A percentile compares a stretch with the other conserved stretches of the same genome.
Conservation (phyloP, 2,797 vertebrate genomes). For the Platyrinchus mystaceus region DNA sequence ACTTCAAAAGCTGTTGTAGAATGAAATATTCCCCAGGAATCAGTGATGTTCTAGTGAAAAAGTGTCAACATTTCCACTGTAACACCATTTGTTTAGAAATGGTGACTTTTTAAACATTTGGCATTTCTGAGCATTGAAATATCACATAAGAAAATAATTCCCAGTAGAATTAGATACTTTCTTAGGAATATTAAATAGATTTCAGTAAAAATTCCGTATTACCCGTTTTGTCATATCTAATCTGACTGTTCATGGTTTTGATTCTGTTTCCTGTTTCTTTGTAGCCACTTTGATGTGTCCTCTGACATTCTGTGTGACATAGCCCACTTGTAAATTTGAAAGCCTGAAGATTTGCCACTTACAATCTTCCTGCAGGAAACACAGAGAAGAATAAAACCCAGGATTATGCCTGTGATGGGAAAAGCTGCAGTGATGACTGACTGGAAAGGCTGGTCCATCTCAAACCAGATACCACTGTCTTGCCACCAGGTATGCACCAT, state of each 20-base stretch:
- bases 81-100: neutral
- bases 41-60: slow-evolving; percentile 1
- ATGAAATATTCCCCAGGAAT: neutral
- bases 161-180: neutral
- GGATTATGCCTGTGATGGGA: neutral
- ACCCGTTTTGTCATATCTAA: neutral
- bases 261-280: neutral
- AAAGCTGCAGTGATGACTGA: neutral
- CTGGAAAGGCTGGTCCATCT: neutral
- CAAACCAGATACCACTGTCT: neutral
- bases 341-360: neutral
- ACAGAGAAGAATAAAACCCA: neutral
- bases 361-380: neutral
- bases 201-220: neutral
- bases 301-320: neutral
- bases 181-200: neutral
- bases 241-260: neutral
- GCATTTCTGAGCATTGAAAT: neutral
- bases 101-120: slow-evolving; percentile 4
- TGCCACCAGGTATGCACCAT: neutral
- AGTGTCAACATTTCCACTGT: neutral
- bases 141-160: neutral
- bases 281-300: neutral
- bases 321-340: neutral
- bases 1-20: neutral